phyloP scores from a whole-genome alignment of 1,140 invertebrate species.

The Dendroctonus valens region DNA sequence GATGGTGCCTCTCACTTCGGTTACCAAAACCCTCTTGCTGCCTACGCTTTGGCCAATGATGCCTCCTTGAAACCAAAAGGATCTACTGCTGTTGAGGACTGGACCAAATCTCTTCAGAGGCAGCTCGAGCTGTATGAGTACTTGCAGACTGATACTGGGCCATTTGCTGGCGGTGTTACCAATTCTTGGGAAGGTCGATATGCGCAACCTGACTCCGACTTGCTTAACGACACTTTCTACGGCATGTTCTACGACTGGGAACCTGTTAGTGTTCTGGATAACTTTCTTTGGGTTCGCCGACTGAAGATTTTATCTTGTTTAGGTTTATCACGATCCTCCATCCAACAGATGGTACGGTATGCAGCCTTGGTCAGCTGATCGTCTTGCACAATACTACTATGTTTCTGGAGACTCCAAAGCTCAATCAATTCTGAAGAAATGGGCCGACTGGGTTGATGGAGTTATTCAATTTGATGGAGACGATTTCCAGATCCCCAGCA shows the following conservation, averaged over 20 bases:
- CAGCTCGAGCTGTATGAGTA: conserved; percentile 36
- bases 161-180: conserved; percentile 35
- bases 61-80: conserved; percentile 31
- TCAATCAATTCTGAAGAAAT: conserved; percentile 26
- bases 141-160: conserved; percentile 32
- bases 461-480: conserved; percentile 19
- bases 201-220: conserved; percentile 22
- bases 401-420: conserved; percentile 33
- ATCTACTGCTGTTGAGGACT: conserved; percentile 34
- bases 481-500: conserved; percentile 22
- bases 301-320: not conserved
- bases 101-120: conserved; percentile 27
- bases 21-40: conserved; percentile 36
- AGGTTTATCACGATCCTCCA: conserved; percentile 36
- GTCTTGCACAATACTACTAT: conserved; percentile 37
- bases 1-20: conserved; percentile 37
- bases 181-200: conserved; percentile 35
- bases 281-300: not conserved
- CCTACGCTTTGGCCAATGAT: conserved; percentile 31
- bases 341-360: conserved; percentile 39
- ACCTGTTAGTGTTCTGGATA: conserved; percentile 14
- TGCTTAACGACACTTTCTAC: conserved; percentile 33
- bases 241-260: conserved; percentile 39
- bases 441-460: conserved; percentile 25
- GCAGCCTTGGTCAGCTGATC: conserved; percentile 37